Evolutionary conservation across 2,888 invertebrate genomes (phyloP), one percentile per base, ranked within the genome.

Genomic region (Drosophila tripunctata): DNA sequence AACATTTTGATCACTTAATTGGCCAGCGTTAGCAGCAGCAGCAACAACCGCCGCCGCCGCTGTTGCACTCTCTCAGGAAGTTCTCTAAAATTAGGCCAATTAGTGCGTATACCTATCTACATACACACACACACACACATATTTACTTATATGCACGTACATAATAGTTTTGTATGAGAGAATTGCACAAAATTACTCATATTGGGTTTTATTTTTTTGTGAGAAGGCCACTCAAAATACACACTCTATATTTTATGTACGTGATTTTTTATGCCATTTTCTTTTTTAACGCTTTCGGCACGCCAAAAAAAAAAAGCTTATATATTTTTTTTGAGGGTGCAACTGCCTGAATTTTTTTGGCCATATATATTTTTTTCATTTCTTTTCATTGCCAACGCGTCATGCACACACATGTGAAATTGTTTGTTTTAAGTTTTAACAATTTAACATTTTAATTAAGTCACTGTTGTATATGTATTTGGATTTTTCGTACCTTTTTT

Each of bases 11-110:
- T 14, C 10, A 22, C n/a, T 45, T 22, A 6, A 31, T 33, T 21
- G 21, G n/a, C n/a, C n/a, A n/a, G n/a, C n/a, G n/a, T n/a, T n/a
- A 8, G 22, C 8, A 31, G 3, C 45, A 6, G 10, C 12, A 35
- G n/a, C 17, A 41, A 10, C 35, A 15, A 31, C 12, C 14, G 21
- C 10, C n/a, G 15, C 10, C 24, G 40, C 22, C 36, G n/a, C 10
- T 15, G 33, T 31, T 40, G n/a, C 10, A 15, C 27, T 31, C 36
- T 38, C n/a, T 22, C 40, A 41, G 45, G 36, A 71, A 41, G 41
- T 31, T 22, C 4, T 15, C 17, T 19, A 61, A 65, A 81, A 81
- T 78, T 80, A 77, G 81, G 84, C 81, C 81, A 81, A 86, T 86
- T 84, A 80, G 68, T 63, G 78, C 55, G 41, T 67, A 78, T 62